Base-by-base conservation (phyloP, 2,888 invertebrate species). In the Melinaea menophilus region DNA sequence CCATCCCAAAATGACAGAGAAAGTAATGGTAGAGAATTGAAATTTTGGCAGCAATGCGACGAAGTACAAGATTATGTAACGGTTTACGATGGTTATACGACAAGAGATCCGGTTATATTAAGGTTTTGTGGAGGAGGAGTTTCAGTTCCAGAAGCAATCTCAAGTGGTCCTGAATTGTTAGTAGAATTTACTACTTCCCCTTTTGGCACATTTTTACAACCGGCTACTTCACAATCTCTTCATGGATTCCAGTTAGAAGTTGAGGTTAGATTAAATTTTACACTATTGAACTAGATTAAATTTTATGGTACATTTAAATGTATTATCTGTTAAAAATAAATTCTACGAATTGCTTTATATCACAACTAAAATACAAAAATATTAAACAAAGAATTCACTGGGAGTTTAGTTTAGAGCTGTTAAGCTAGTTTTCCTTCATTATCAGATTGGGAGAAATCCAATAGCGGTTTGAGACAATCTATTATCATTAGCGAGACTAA, bases 181-280 rank as follows among this genome's bases (percentile, higher is more conserved):
- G 96, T 97, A 37, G 97, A 97, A 88, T 97, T 97, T 82, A 95
- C 96, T 66, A 96, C 97, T 55, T 97, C 97, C 31, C 96, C 97
- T 5, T 97, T 95, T 81, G 97, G 97, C 71, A 97, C 97, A 70
- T 96, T 97, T 84, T 92, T 96, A 71, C 95, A 95, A 81, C 96
- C 96, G 3, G 93, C 94, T 13, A 94, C 95, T 35, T 91, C 93
- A 55, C 94, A 95, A 80, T 94, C 95, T 2, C 90, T 97, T 57
- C 96, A 97, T 80, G 97, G 97, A 70, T 97, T 97, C 84, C 97
- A 97, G 79, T 90, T 97, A 59, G 96, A 97, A 92, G 96, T 97
- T 69, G 94, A 91, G 85, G 91, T 90, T 47, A 41, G 41, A 41
- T 3, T 41, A 41, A 3, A 41, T 41, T 41, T 41, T 41, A 41